Conservation (phyloP, 2,797 vertebrate species). For the Hipposideros larvatus region DNA sequence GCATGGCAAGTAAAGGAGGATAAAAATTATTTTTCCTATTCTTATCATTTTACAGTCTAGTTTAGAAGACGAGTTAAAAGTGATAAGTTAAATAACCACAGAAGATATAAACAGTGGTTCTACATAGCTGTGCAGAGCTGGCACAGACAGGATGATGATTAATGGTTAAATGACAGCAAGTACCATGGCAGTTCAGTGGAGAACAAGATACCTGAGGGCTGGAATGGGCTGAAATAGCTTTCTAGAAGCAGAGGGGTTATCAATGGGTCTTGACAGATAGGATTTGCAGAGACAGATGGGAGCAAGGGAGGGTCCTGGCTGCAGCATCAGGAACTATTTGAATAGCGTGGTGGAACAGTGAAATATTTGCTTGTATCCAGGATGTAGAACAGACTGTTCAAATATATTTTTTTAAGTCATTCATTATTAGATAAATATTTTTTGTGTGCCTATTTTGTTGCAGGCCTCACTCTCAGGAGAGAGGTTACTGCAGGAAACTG, state of each 20-base stretch:
- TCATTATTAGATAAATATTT: constrained; percentile 35
- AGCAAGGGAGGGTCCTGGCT: neutral
- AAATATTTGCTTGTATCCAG: neutral
- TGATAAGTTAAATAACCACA: constrained; percentile 38
- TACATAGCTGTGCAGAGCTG: neutral
- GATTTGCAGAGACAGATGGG: neutral
- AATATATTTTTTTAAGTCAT: neutral
- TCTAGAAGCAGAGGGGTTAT: constrained; percentile 1
- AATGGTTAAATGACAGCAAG: constrained; percentile 46
- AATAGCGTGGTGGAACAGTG: neutral
- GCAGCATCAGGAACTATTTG: neutral
- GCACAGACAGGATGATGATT: neutral
- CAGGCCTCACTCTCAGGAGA: neutral
- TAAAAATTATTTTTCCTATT: constrained; percentile 48
- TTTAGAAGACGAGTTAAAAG: constrained; percentile 43
- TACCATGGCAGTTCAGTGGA: neutral
- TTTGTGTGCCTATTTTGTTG: neutral
- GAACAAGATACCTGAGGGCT: neutral
- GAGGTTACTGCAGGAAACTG: neutral
- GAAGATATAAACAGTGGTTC: neutral
- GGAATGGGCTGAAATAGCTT: neutral
- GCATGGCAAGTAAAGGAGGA: constrained; percentile 12
- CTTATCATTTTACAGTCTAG: neutral
- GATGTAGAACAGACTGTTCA: neutral
- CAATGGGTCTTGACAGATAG: neutral